Evolutionary conservation across 2,888 invertebrate genomes (phyloP).

Genomic region (Ormyrus thymus): DNA sequence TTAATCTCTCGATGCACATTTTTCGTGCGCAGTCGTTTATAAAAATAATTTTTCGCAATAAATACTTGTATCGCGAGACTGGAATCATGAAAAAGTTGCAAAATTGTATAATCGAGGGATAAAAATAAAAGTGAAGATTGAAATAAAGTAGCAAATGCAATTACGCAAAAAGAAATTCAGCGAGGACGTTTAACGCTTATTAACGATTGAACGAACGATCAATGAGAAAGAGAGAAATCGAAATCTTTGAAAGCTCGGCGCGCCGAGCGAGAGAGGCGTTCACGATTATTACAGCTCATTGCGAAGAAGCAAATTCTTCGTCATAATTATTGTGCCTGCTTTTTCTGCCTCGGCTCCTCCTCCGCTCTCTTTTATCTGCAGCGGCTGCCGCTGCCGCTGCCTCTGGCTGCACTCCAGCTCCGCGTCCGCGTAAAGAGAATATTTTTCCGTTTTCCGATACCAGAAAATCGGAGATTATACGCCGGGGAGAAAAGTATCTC

Average conservation of each 20-base stretch:
- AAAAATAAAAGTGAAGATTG: background rate
- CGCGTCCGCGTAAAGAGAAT: constrained; percentile 21
- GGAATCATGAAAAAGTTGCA: background rate
- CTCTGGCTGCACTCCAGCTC: background rate
- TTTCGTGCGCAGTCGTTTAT: background rate
- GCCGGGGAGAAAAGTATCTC: constrained; percentile 39
- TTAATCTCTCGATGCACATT: background rate
- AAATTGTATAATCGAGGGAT: background rate
- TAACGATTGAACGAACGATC: constrained; percentile 43
- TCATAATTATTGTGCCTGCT: constrained; percentile 46
- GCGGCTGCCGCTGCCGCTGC: background rate
- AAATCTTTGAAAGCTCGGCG: constrained; percentile 1
- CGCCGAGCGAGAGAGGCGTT: background rate
- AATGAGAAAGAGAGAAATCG: constrained; percentile 20
- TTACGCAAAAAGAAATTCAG: constrained; percentile 12
- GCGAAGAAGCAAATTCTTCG: constrained; percentile 49
- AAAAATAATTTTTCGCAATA: background rate
- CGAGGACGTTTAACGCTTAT: constrained; percentile 44
- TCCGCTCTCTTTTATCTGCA: background rate
- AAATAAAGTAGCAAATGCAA: constrained; percentile 27
- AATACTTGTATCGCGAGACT: background rate
- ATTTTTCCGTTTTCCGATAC: constrained; percentile 52
- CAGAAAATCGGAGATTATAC: constrained; percentile 43
- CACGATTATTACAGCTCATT: constrained; percentile 51
- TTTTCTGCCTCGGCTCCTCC: constrained; percentile 1